These are phyloP conservation scores for Temnothorax rugatulus DNA, from an alignment of 2,888 invertebrate genomes.

Conservation along the genomic window DNA sequence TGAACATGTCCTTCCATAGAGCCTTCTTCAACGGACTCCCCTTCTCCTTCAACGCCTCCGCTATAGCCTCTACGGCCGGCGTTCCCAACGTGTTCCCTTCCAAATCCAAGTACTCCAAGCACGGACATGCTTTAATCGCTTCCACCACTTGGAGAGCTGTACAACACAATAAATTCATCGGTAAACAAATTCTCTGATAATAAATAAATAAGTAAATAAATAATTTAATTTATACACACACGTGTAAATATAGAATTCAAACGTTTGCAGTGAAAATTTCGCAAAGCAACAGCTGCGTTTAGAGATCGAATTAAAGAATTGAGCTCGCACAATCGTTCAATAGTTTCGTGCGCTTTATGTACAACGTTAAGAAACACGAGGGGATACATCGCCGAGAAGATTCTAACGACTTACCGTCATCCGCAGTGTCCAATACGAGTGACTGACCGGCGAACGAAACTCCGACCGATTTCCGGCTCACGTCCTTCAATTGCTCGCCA, in stretches of 20 bases:
- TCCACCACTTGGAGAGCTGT: conserved; percentile 92
- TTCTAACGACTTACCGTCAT: conserved; percentile 90
- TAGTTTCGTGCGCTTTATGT: not conserved
- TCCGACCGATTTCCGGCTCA: conserved; percentile 86
- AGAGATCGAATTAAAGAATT: not conserved
- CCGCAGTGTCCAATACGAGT: conserved; percentile 92
- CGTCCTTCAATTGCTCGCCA: conserved; percentile 80
- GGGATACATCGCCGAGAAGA: not conserved
- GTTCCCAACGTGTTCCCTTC: conserved; percentile 98
- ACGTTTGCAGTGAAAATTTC: not conserved
- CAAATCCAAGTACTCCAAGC: conserved; percentile 92
- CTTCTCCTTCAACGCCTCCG: conserved; percentile 92
- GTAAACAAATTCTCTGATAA: not conserved
- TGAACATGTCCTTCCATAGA: conserved; percentile 98
- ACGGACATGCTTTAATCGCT: conserved; percentile 91
- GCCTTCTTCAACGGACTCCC: conserved; percentile 93
- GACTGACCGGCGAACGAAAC: conserved; percentile 94
- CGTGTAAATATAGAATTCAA: not conserved
- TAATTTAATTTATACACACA: not conserved
- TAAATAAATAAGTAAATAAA: not conserved
- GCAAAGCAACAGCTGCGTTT: not conserved
- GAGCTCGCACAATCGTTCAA: not conserved
- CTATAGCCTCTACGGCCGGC: conserved; percentile 94
- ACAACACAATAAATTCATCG: conserved; percentile 64
- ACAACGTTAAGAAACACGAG: not conserved